These are phyloP conservation scores for Rhagonycha lutea DNA, from an alignment of 2,888 invertebrate species.

Conservation along the genomic window DNA sequence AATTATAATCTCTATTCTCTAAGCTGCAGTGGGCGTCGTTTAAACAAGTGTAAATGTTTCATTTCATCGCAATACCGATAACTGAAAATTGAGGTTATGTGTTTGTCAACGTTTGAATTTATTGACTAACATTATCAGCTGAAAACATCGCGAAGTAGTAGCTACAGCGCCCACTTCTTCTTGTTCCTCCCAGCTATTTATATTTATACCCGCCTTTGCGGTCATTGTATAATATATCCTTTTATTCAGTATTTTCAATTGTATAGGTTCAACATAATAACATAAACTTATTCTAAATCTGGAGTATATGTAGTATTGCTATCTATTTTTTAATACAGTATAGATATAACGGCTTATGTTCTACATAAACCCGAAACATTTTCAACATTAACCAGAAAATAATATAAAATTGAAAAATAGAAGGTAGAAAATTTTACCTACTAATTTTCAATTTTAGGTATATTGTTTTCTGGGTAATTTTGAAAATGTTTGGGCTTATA, in stretches of 20 bases:
- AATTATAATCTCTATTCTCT: background rate
- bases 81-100: constrained; percentile 35
- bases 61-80: constrained; percentile 11
- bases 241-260: constrained; percentile 21
- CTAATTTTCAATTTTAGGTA: no score
- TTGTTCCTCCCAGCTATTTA: constrained; percentile 34
- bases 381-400: no score
- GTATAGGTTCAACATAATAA: background rate
- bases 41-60: background rate
- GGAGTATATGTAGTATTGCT: no score
- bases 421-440: no score
- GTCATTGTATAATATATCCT: constrained; percentile 5
- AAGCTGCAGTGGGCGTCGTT: background rate
- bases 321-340: no score
- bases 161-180: constrained; percentile 38
- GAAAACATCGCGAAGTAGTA: constrained; percentile 39
- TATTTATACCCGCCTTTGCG: constrained; percentile 35
- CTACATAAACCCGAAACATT: no score
- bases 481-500: background rate
- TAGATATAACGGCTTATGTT: no score
- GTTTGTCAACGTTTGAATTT: constrained; percentile 36
- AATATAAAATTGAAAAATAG: no score
- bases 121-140: constrained; percentile 35
- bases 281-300: background rate
- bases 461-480: background rate